Evolutionary conservation across 2,797 vertebrate species (phyloP), one percentile per base, ranked within the genome.

Genomic region (Propithecus deckenii): DNA sequence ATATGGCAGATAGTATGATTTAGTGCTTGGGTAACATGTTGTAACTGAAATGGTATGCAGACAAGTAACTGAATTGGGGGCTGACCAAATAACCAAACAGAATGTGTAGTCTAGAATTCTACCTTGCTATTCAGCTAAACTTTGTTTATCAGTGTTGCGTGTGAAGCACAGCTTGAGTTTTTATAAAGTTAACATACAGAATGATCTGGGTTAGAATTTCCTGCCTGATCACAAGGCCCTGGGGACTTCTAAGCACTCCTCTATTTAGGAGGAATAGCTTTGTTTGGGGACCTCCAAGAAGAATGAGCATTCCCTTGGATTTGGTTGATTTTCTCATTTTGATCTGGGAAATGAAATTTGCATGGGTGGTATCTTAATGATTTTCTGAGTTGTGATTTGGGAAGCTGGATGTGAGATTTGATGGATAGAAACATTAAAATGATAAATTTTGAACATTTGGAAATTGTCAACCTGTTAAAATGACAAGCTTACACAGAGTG

Each of bases 381-480:
- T 91, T 94, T 96, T 94, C 67, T 72, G 63, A 94, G 32, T 72
- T 94, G 72, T 91, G n/a, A 85, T 59, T 94, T 93, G 22, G 13
- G 28, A 85, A 93, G 25, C 61, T 88, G 22, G 61, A 81, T 20
- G 28, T 69, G 55, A 78, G 55, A 55, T 75, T 69, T 96, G 63
- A 83, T 79, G 69, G 22, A 7, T 78, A 74, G 91, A 22, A 14
- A 18, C 22, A 67, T 83, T 52, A 79, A 94, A 86, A 67, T 41
- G 59, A 91, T 72, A 72, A 63, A 93, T 94, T 92, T 90, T 87
- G 50, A 41, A 85, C 18, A 80, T 84, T 85, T 92, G 43, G 57
- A 88, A 91, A 71, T 88, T 95, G 50, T 80, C 50, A 38, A 28
- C 30, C 92, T 92, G 32, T 94, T 92, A 96, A 89, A 95, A 92